Evolutionary conservation across 2,113 vertebrate species (phyloP), one percentile per base, ranked within the genome.

Genomic region (Scopus umbretta): DNA sequence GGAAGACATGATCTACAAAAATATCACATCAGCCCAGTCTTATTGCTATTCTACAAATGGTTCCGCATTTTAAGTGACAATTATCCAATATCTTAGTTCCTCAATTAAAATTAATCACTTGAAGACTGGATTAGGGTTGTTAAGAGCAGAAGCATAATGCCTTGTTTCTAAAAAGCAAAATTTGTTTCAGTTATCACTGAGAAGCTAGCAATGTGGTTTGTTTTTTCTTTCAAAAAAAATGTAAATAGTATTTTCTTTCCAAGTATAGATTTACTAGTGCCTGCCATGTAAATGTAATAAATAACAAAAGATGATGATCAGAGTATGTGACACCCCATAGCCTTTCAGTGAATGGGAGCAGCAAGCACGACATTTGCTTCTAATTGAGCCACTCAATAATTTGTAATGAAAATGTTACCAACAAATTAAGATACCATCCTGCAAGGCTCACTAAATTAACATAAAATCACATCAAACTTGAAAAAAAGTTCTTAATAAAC

Each of bases 21-120:
- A 36, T 27, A 83, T 30, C 50, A 27, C 19, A 58, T 59, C 21
- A 62, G 40, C 8, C 30, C 59, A 61, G 26, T 25, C 79, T 83
- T 50, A 83, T 9, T 68, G 40, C 26, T 76, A 81, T 90, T 92
- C 81, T 45, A 79, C 40, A 80, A 70, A 65, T 23, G 20, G 40
- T 58, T 67, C 36, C 63, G 49, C 50, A 58, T 66, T 80, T 96
- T 66, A 95, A 88, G 49, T 34, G 26, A 88, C 59, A 94, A 78
- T 80, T 74, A 83, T 22, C 50, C 59, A 66, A 80, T 36, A 59
- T 29, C 72, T 43, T 67, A 40, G n/a, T 59, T 96, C 30, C n/a
- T 81, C 68, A 89, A 74, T 63, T 94, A 93, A 94, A 91, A 88
- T 50, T 62, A 89, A 92, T 94, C 76, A 72, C 53, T 76, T 72